phyloP scores from a whole-genome alignment of 2,888 invertebrate species.

The Capitulum mitella region DNA sequence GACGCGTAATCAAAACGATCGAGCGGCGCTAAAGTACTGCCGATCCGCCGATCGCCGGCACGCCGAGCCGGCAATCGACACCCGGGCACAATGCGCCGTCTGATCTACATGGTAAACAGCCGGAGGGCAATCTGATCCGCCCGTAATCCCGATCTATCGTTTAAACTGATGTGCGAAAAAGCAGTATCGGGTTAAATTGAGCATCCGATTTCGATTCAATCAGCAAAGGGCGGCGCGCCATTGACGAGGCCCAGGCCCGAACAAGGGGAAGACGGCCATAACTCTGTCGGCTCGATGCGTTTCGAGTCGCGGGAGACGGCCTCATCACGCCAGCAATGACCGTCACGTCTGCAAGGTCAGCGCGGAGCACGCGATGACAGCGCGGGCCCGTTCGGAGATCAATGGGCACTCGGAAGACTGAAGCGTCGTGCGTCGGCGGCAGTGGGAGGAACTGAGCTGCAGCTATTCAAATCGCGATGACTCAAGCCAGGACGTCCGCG shows the following conservation, averaged over 20 bases:
- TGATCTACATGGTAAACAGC: conserved; percentile 6
- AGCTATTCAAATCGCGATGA: too few relatives aligned
- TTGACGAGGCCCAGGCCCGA: background rate
- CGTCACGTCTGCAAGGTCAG: too few relatives aligned
- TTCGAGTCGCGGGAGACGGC: too few relatives aligned
- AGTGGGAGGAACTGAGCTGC: too few relatives aligned
- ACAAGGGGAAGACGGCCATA: too few relatives aligned
- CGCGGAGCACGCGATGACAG: too few relatives aligned
- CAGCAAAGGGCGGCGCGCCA: background rate
- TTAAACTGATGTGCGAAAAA: conserved; percentile 17
- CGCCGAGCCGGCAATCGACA: background rate
- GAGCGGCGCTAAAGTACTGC: background rate
- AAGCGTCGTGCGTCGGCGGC: too few relatives aligned
- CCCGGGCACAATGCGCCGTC: background rate
- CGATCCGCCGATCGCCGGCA: background rate
- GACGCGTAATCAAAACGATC: background rate
- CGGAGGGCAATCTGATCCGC: background rate
- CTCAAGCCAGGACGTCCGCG: too few relatives aligned
- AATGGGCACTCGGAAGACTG: too few relatives aligned
- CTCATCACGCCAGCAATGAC: too few relatives aligned
- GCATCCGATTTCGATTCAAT: conserved; percentile 11
- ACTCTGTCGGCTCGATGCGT: too few relatives aligned
- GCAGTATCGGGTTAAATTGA: background rate
- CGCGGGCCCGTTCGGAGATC: too few relatives aligned
- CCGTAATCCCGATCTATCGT: conserved; percentile 14